Evolutionary conservation across 2,113 vertebrate genomes (phyloP).

Genomic region (Todiramphus saurophagus): DNA sequence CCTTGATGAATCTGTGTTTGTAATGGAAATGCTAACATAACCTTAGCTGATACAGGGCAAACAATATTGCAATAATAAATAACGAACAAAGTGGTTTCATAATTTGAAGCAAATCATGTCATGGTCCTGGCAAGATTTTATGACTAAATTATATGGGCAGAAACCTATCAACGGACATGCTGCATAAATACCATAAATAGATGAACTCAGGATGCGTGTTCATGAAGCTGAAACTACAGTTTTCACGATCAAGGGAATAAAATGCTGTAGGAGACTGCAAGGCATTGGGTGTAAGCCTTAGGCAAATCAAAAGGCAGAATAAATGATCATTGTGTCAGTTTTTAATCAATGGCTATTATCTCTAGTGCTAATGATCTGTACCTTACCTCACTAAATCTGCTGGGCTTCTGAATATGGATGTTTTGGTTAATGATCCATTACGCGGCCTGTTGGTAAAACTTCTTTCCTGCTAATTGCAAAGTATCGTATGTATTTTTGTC

Average conservation of each 20-base stretch:
- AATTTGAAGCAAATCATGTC: slow-evolving; percentile 45
- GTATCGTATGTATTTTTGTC: not conserved
- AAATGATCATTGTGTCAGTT: slow-evolving; percentile 58
- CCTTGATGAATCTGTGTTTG: slow-evolving; percentile 45
- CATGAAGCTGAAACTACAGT: not conserved
- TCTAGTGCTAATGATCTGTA: slow-evolving; percentile 50
- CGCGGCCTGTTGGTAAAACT: slow-evolving; percentile 56
- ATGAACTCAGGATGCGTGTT: slow-evolving; percentile 1
- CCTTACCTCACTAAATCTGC: slow-evolving; percentile 35
- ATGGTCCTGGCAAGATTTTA: not conserved
- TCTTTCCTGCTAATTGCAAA: slow-evolving; percentile 74
- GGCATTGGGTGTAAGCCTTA: not conserved
- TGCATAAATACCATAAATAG: slow-evolving; percentile 39
- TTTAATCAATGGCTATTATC: slow-evolving; percentile 79
- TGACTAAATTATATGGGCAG: slow-evolving; percentile 40
- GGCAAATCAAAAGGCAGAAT: slow-evolving; percentile 31
- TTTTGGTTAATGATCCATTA: slow-evolving; percentile 72
- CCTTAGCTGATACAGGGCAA: slow-evolving; percentile 34
- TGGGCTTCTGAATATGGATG: slow-evolving; percentile 57
- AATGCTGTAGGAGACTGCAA: not conserved
- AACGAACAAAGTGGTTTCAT: slow-evolving; percentile 52
- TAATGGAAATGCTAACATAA: slow-evolving; percentile 59
- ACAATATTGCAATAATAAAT: slow-evolving; percentile 49
- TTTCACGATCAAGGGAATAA: not conserved
- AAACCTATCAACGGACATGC: not conserved